These are phyloP conservation scores for Melanotaenia duboulayi DNA, from an alignment of 2,113 vertebrate genomes.

Conservation along the genomic window DNA sequence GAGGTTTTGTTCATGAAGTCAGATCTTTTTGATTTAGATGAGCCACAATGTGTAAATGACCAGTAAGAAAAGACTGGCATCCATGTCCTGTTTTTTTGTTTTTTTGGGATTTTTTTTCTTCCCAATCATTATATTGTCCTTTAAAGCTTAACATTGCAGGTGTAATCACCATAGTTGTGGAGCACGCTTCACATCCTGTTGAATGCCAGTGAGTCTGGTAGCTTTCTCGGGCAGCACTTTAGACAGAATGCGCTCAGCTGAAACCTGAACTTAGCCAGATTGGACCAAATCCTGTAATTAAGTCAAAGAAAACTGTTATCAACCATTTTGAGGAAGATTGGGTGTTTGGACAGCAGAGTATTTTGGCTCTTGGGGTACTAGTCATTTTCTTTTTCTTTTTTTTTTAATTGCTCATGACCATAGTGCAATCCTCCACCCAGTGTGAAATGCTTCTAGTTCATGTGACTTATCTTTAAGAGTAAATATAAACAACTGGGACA, in stretches of 20 bases:
- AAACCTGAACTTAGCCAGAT: slow-evolving; percentile 36
- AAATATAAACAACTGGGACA: slow-evolving; percentile 42
- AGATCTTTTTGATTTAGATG: slow-evolving; percentile 4
- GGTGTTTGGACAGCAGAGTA: slow-evolving; percentile 17
- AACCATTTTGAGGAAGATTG: slow-evolving; percentile 21
- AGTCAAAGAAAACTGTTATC: slow-evolving; percentile 21
- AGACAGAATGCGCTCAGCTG: slow-evolving; percentile 28
- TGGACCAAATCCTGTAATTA: slow-evolving; percentile 71
- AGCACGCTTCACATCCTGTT: neutral
- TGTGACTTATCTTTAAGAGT: slow-evolving; percentile 31
- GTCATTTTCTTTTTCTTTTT: slow-evolving; percentile 19
- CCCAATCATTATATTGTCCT: neutral
- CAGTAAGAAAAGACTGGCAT: slow-evolving; percentile 2
- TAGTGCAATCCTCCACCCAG: slow-evolving; percentile 47
- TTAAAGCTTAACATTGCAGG: neutral
- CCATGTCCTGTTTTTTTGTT: neutral
- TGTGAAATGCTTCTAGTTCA: slow-evolving; percentile 35
- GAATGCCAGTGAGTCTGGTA: slow-evolving; percentile 19
- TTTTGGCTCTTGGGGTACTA: slow-evolving; percentile 44
- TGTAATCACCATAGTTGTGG: slow-evolving; percentile 20
- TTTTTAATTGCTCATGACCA: slow-evolving; percentile 29
- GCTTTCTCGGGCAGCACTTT: slow-evolving; percentile 53
- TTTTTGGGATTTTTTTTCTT: no score
- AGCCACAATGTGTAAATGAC: neutral
- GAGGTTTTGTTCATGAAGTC: slow-evolving; percentile 19